Base-by-base conservation (phyloP, 2,888 invertebrate genomes). In the Omphaloscelis lunosa region DNA sequence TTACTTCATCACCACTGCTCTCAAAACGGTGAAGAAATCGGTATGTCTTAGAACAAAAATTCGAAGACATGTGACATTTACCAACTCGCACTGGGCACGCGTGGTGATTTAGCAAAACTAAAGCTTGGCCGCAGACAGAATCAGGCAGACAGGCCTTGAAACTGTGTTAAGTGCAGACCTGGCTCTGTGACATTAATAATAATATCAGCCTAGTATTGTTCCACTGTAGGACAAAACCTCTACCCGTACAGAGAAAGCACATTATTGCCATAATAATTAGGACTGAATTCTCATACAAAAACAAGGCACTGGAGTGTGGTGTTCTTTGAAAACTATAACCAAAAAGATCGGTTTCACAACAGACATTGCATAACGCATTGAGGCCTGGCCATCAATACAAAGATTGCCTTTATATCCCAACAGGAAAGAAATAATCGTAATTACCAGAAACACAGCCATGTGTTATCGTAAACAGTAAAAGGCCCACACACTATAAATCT, bases 401-500 rank as follows among this genome's bases (percentile, higher is more conserved):
- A 69, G 75, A 72, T n/a, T 23, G 58, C 17, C 41, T 81, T 75
- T 70, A 75, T 68, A 59, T 61, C 65, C 39, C 15, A 72, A 45
- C 29, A 41, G 72, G 34, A 66, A 70, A 76, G 63, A 69, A 77
- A 71, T 73, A 9, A 73, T 71, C n/a, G 15, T 70, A 45, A 7
- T 75, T 65, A 59, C 63, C 34, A 66, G 72, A 62, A 51, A 65
- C 45, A 15, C 59, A 66, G 74, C 77, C 86, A 80, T 76, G 76
- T 84, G 76, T 62, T 75, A 69, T 75, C 80, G 75, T 83, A 79
- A 73, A 79, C 67, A 81, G 58, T 73, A 66, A 79, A 82, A 77
- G 68, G 72, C 83, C 89, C 80, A 84, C 83, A 82, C 69, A 75
- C 73, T 66, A 83, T 87, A 79, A 83, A 87, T 79, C 73, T 76